Base-by-base conservation (phyloP, 2,113 vertebrate genomes). In the Bujurquina vittata region DNA sequence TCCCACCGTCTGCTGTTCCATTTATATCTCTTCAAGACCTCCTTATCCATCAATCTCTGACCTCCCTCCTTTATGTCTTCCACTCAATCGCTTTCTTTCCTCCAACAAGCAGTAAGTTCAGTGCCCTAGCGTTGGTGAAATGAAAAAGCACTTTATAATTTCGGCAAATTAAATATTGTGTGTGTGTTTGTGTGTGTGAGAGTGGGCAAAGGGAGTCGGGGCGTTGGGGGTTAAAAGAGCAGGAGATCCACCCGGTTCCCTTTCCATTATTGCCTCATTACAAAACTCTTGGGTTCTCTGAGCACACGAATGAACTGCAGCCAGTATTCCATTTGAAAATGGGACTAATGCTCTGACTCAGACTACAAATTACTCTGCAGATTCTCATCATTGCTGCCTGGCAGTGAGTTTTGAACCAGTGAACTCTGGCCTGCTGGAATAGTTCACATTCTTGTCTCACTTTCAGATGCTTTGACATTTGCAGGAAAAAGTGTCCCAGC, bases 251-350 rank as follows among this genome's bases (percentile, higher is more conserved):
- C 46, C 35, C 6, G 3, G 58, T 79, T 91, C 82, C 60, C 79
- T 91, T 88, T 84, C 87, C 75, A 86, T 92, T 91, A 92, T 87
- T 35, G 35, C 88, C 85, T 91, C 76, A 87, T 93, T 93, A 91
- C 73, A 83, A 86, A 87, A 84, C 73, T 78, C 75, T 55, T 67
- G 46, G 77, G 43, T 80, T 86, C 80, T 83, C 81, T n/a, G 85
- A 83, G 65, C 81, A 54, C 78, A 58, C 22, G 54, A 83, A 90
- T 88, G 60, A 89, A 89, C 65, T 74, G 85, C 88, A 52, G 79
- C 29, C 26, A 69, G 77, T 54, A 74, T 93, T 91, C 46, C 72
- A 90, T 93, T 85, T 88, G 84, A 91, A 89, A 93, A 88, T 89
- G 29, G 80, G 87, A 84, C 88, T 88, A 88, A 94, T 90, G 83